Evolutionary conservation across 2,113 vertebrate genomes (phyloP).

Genomic region (Taurulus bubalis): DNA sequence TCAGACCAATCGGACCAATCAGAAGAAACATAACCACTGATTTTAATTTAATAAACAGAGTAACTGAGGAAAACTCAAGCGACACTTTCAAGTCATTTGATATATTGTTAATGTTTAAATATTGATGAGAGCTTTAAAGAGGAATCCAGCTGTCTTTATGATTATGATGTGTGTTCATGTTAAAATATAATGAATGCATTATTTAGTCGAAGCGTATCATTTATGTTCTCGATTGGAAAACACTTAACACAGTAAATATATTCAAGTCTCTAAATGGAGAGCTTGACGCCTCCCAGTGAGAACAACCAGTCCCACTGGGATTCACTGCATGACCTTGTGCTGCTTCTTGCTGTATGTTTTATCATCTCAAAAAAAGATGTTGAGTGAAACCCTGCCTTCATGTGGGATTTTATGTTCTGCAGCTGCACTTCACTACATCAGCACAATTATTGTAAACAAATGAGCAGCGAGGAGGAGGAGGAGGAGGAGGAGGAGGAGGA

Average conservation of each 20-base stretch:
- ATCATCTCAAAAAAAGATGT: no score
- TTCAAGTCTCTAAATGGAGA: background rate
- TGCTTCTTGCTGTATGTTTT: background rate
- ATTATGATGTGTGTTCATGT: background rate
- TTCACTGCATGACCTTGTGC: background rate
- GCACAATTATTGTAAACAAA: conserved; percentile 40
- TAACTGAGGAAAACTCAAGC: no score
- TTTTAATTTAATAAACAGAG: background rate
- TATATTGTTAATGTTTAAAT: background rate
- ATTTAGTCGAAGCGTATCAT: background rate
- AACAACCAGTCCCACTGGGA: background rate
- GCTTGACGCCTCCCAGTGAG: background rate
- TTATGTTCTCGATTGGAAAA: background rate
- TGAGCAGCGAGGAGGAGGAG: background rate
- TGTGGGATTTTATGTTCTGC: background rate
- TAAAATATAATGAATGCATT: background rate
- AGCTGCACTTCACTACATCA: conserved; percentile 21
- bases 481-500: background rate
- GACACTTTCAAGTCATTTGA: background rate
- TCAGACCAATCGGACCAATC: no score
- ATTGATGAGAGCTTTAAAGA: background rate
- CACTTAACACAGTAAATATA: background rate
- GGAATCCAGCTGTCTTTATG: background rate
- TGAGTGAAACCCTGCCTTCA: background rate
- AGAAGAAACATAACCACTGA: no score